Base-by-base conservation (phyloP, 2,797 vertebrate species). In the Sebastes jordani region DNA sequence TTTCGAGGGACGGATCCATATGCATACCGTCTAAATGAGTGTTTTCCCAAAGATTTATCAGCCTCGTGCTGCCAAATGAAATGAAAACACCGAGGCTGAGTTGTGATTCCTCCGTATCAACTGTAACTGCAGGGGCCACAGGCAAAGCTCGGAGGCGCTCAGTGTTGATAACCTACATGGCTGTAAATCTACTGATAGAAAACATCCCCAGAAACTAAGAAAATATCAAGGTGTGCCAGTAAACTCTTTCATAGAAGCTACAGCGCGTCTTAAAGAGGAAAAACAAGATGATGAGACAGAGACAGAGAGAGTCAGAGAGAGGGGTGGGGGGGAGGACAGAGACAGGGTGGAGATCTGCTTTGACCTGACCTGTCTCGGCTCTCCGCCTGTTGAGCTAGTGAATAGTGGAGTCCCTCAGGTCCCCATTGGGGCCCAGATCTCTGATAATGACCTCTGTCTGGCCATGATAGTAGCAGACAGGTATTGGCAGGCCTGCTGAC, bases 371-470 rank as follows among this genome's bases (percentile, higher is more conserved):
- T 70, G 85, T 90, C 90, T 86, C 36, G 23, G 76, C 76, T 76
- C 60, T 23, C 54, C 82, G 89, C 84, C 88, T 90, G 91, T 93
- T 91, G 89, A 87, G 83, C 66, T 29, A 65, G 63, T 88, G 82
- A 88, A 82, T 74, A 62, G 84, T 78, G 73, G 74, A 90, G 88
- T 95, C 94, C 92, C 94, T 56, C 63, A 93, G 91, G 94, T 92
- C 93, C 86, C 83, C 71, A 71, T 20, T 52, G 71, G 70, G 78
- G 86, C 89, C 91, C 80, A 61, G 82, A 82, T 82, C 90, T 81
- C 91, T 92, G 92, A 94, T 94, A 94, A 95, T 95, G 94, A 95
- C 93, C 94, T 93, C 92, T 80, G 90, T 90, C 89, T 88, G 87
- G 83, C 82, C 78, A 49, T 93, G 93, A 95, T 87, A 79, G 86